Conservation (phyloP, 2,113 vertebrate species). For the Menura novaehollandiae region DNA sequence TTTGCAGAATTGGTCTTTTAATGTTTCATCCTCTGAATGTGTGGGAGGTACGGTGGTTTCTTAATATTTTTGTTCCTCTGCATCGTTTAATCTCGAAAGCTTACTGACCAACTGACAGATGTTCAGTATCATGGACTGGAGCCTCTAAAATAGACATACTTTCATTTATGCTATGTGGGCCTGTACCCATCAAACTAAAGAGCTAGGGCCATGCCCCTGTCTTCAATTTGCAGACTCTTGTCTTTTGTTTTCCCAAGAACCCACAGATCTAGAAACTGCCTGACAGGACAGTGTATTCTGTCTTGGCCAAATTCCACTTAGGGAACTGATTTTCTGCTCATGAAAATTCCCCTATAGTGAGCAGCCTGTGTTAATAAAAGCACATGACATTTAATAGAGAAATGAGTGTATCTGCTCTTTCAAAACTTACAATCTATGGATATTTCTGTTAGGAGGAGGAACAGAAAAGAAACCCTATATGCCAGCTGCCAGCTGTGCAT, state of each 20-base stretch:
- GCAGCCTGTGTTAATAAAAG: background rate
- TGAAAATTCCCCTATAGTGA: background rate
- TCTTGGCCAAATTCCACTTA: background rate
- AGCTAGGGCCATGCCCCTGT: background rate
- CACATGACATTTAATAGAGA: background rate
- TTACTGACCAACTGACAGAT: background rate
- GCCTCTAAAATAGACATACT: background rate
- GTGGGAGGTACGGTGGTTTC: slow-evolving; percentile 21
- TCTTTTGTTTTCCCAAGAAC: background rate
- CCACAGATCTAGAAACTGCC: background rate
- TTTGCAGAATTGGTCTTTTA: slow-evolving; percentile 1
- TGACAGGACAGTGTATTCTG: background rate
- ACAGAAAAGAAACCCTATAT: background rate
- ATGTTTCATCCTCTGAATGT: slow-evolving; percentile 12
- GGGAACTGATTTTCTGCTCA: background rate
- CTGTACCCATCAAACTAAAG: background rate
- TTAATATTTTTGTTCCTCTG: slow-evolving; percentile 29
- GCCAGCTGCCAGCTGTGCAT: slow-evolving; percentile 18
- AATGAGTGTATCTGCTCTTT: background rate
- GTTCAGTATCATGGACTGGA: background rate
- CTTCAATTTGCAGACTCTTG: background rate
- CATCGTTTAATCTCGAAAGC: background rate
- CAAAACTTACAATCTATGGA: background rate
- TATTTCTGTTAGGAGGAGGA: slow-evolving; percentile 1
- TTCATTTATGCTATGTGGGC: background rate